Conservation (phyloP, 2,113 vertebrate species). For the Brachypteracias leptosomus region DNA sequence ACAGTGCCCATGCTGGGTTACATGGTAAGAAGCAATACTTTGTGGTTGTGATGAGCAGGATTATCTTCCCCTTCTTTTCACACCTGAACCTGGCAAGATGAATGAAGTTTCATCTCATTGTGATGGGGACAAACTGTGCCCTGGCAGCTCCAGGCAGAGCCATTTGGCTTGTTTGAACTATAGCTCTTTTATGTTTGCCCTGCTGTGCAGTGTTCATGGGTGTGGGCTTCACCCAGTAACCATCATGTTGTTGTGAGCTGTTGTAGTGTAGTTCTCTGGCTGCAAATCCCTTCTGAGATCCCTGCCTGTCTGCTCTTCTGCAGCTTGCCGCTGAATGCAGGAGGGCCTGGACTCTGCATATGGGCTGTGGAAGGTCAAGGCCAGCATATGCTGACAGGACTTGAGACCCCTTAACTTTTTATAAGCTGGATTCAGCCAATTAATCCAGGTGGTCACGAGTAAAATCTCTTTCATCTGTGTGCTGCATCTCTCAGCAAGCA, state of each 20-base stretch:
- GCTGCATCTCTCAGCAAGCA: background rate
- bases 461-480: background rate
- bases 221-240: background rate
- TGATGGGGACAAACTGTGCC: background rate
- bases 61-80: background rate
- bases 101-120: background rate
- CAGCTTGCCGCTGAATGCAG: background rate
- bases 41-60: background rate
- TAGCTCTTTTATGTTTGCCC: background rate
- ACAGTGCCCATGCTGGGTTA: accelerated
- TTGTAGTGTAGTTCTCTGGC: background rate
- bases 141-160: background rate
- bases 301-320: background rate
- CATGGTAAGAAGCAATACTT: background rate
- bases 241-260: background rate
- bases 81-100: background rate
- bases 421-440: background rate
- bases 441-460: background rate
- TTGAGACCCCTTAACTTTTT: background rate
- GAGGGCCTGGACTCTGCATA: background rate
- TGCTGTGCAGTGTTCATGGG: background rate
- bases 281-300: background rate
- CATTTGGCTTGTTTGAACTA: background rate
- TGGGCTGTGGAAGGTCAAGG: accelerated
- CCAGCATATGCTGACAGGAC: background rate